These are phyloP conservation scores for Felis catus DNA, from an alignment of 2,113 vertebrate genomes.

Conservation along the genomic window F.catus_Fca126_mat1.0 CM031419.1:152697001-152697500, in stretches of 20 bases:
- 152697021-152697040: not conserved
- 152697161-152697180: not conserved
- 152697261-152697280: not conserved
- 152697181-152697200: slow-evolving; percentile 23
- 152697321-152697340: not conserved
- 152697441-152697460: slow-evolving; percentile 60
- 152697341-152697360: slow-evolving; percentile 26
- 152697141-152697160: not conserved
- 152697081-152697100: not conserved
- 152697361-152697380: not conserved
- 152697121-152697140: not conserved
- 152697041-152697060: not conserved
- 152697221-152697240: slow-evolving; percentile 2
- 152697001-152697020: not conserved
- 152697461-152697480: slow-evolving; percentile 84
- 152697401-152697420: slow-evolving; percentile 62
- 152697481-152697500: slow-evolving; percentile 87
- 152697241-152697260: not conserved
- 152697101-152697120: slow-evolving; percentile 28
- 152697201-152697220: not conserved
- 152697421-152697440: slow-evolving; percentile 60
- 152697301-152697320: slow-evolving; percentile 9
- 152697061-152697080: not conserved
- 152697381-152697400: slow-evolving; percentile 45
- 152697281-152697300: not conserved